Base-by-base conservation (phyloP, 2,113 vertebrate genomes). In the Steatornis caripensis region DNA sequence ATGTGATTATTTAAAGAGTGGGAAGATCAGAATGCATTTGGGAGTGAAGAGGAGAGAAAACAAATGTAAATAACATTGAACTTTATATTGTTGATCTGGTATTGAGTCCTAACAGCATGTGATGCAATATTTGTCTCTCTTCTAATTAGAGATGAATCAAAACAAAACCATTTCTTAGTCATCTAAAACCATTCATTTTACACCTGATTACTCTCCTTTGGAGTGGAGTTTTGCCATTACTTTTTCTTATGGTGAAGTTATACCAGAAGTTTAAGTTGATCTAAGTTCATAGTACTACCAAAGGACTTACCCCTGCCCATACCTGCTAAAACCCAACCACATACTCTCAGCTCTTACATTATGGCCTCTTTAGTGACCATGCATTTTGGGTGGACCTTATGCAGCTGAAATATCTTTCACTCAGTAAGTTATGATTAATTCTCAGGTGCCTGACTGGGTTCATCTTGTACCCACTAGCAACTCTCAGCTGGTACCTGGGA, bases 21-120 rank as follows among this genome's bases (percentile, higher is more conserved):
- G 69, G 65, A 85, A 91, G 22, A 72, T 4, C 16, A 87, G 61
- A 87, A 83, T n/a, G 48, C 12, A 51, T 61, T 91, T 84, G 65
- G 22, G 37, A 76, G 20, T 13, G n/a, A 87, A 46, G 3, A 5
- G 12, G 16, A 77, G 51, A 71, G 36, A 91, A 95, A 91, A 89
- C 19, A 91, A 96, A 53, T 90, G 34, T 89, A 96, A 94, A 95
- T 87, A 96, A 65, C 27, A 54, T 30, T 90, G 66, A 96, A 79
- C n/a, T 79, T 96, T 61, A 34, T 93, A 83, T 37, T 82, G 26
- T n/a, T 90, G 53, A 30, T 87, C 34, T 87, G 41, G 20, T 79
- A 54, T 76, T 85, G 32, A 91, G 27, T 37, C 24, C 39, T 95
- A 82, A 57, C 39, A 89, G 39, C 49, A 55, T 72, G 36, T 14